phyloP scores from a whole-genome alignment of 2,888 invertebrate species.

The Nemotelus nigrinus region DNA sequence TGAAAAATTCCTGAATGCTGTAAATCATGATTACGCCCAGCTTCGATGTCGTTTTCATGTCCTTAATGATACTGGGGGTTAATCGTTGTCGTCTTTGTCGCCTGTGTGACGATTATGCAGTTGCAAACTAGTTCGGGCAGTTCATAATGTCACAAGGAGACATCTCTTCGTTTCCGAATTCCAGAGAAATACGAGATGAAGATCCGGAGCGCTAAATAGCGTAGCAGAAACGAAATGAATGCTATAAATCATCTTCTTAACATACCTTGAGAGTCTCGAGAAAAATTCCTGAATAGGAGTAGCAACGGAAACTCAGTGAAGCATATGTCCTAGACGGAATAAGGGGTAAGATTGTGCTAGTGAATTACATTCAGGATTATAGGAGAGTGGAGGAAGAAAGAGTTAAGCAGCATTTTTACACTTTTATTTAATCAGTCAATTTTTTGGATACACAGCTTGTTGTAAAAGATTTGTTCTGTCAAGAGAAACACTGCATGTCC shows the following conservation, averaged over 20 bases:
- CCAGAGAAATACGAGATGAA: slow-evolving; percentile 6
- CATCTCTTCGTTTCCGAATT: background rate
- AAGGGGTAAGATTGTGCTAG: background rate
- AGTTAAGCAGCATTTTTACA: background rate
- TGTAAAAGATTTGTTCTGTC: background rate
- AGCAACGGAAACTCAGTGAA: background rate
- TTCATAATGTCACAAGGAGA: slow-evolving; percentile 23
- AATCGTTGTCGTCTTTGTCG: slow-evolving; percentile 40
- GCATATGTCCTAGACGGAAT: slow-evolving; percentile 16
- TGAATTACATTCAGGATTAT: too few relatives aligned
- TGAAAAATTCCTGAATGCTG: slow-evolving; percentile 52
- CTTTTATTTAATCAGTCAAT: background rate
- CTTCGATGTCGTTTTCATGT: slow-evolving; percentile 50
- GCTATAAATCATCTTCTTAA: slow-evolving; percentile 45
- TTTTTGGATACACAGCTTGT: background rate
- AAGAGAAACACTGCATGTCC: too few relatives aligned
- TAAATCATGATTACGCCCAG: slow-evolving; percentile 55
- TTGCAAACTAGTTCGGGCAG: background rate
- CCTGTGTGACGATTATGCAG: slow-evolving; percentile 17
- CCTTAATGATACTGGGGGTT: slow-evolving; percentile 41
- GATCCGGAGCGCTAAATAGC: slow-evolving; percentile 16
- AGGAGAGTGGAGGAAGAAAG: too few relatives aligned
- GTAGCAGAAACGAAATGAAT: slow-evolving; percentile 34
- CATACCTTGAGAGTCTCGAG: slow-evolving; percentile 22
- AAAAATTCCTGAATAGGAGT: slow-evolving; percentile 15